These are phyloP conservation scores for Triplophysa siluroides DNA, from an alignment of 2,113 vertebrate species.

Conservation along the genomic window DNA sequence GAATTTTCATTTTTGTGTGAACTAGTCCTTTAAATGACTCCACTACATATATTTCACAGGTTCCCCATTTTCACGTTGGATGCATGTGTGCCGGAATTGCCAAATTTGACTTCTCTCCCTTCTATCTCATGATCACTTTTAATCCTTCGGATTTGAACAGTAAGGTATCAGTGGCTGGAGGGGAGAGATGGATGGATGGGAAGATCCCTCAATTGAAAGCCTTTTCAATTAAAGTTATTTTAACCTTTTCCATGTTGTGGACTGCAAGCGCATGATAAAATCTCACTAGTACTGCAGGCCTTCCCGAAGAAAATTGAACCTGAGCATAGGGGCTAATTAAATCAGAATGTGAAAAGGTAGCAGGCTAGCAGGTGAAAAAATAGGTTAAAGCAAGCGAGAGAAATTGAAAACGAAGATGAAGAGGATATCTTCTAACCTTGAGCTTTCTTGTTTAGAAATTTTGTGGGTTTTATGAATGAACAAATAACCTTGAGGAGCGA, in stretches of 20 bases:
- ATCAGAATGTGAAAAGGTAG: conserved; percentile 71
- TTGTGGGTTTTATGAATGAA: conserved; percentile 3
- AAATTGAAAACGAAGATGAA: conserved; percentile 25
- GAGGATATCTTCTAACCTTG: conserved; percentile 34
- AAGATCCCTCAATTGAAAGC: conserved; percentile 71
- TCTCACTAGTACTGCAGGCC: conserved; percentile 66
- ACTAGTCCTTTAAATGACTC: neutral
- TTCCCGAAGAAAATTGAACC: conserved; percentile 68
- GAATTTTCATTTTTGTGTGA: too few species aligned
- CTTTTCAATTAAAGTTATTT: conserved; percentile 75
- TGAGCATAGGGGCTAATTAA: conserved; percentile 72
- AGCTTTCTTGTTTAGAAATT: conserved; percentile 8
- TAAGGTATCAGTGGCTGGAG: conserved; percentile 27
- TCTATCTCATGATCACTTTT: conserved; percentile 50
- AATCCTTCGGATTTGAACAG: conserved; percentile 50
- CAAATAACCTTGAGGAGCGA: conserved; percentile 41
- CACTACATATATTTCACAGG: conserved; percentile 34
- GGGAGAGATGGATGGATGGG: conserved; percentile 49
- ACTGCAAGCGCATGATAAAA: conserved; percentile 69
- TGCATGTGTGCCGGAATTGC: conserved; percentile 48
- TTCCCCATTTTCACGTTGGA: conserved; percentile 57
- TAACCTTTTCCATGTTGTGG: conserved; percentile 68
- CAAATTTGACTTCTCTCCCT: conserved; percentile 55
- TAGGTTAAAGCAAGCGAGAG: conserved; percentile 50
- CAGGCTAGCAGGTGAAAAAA: conserved; percentile 47